Evolutionary conservation across 2,888 invertebrate genomes (phyloP), one percentile per base, ranked within the genome.

Genomic region (Epirrhoe tristata): DNA sequence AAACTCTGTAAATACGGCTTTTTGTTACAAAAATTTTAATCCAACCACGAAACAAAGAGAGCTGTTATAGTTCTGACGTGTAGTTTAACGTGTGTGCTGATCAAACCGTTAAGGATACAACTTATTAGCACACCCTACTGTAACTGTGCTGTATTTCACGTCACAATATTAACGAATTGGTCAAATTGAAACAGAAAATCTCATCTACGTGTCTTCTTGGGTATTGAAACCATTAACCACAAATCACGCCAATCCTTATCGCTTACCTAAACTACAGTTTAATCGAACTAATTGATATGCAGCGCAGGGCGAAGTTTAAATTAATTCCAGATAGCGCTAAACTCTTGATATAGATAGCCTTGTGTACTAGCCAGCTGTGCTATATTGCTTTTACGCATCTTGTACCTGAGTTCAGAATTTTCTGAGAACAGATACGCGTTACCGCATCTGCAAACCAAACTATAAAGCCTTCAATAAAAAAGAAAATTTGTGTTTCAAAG

Each of bases 261-360:
- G 69, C 72, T 76, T 24, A 50, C 48, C 32, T 73, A 76, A 82
- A 76, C 74, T 74, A 72, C 65, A 72, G 69, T 74, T 75, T 71
- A 74, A 80, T 76, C 72, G 64, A 74, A 77, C 80, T 84, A 83
- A 86, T 86, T 86, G 81, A 82, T 85, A 87, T 86, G 81, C 85
- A 81, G 80, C 73, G 72, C 78, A 63, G 75, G 73, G 70, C 74
- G 69, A 82, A 86, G 81, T 84, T 85, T 83, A 78, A 85, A 86
- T 86, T 83, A 82, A 85, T 86, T 81, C 75, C 63, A 76, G 79
- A 81, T 83, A 80, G 75, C 74, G 72, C 70, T 77, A 63, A 79
- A 77, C 68, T 72, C 66, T 54, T 34, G 52, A 52, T 68, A 63
- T 64, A 69, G 65, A 69, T 66, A 68, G 56, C 61, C 36, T 52